A percentile compares a stretch with the other conserved stretches of the same genome.
Conservation (phyloP, 2,888 invertebrate species). For the Heliconius hortense region DNA sequence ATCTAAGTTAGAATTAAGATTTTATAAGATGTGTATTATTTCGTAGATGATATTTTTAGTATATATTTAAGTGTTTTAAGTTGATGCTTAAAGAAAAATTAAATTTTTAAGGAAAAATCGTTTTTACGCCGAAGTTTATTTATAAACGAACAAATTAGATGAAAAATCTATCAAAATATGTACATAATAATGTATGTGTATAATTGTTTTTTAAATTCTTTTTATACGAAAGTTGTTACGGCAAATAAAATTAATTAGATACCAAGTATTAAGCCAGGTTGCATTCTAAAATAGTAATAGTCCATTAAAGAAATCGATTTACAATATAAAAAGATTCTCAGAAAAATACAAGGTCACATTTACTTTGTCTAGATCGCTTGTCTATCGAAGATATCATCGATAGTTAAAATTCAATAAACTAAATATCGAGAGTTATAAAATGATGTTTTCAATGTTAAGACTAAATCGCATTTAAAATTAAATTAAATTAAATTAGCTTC, state of each 20-base stretch:
- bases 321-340: constrained; percentile 5
- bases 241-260: neutral
- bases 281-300: neutral
- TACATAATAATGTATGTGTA: too few relatives aligned
- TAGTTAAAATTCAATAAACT: neutral
- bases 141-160: too few relatives aligned
- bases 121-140: too few relatives aligned
- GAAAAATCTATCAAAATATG: neutral
- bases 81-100: too few relatives aligned
- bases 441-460: neutral
- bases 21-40: too few relatives aligned
- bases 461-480: neutral
- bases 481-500: too few relatives aligned
- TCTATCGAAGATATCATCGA: neutral
- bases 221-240: neutral
- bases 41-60: too few relatives aligned
- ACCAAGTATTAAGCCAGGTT: neutral
- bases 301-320: constrained; percentile 13
- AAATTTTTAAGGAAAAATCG: too few relatives aligned
- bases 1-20: too few relatives aligned
- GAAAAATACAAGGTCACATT: neutral
- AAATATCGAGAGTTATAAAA: too few relatives aligned
- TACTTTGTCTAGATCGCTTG: neutral
- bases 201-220: neutral
- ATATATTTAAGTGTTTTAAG: too few relatives aligned